Conservation (phyloP, 2,113 vertebrate genomes). For the Mustelus asterias region DNA sequence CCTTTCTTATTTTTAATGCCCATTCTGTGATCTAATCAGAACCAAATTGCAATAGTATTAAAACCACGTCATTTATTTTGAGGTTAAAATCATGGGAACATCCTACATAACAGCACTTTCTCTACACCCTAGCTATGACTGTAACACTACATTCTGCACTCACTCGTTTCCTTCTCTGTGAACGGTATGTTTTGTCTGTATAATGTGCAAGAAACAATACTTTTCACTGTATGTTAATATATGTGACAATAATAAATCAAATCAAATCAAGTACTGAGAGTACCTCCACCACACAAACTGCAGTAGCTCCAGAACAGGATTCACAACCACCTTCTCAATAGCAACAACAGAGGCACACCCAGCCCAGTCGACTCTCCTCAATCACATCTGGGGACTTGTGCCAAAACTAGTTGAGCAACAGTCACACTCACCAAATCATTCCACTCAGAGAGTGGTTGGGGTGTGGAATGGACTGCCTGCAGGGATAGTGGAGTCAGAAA, state of each 20-base stretch:
- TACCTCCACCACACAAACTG: background rate
- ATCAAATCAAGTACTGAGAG: background rate
- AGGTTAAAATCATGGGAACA: background rate
- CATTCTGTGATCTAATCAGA: constrained; percentile 80
- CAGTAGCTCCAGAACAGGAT: background rate
- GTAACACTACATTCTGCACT: too few species aligned
- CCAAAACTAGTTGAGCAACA: background rate
- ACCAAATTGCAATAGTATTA: constrained; percentile 12
- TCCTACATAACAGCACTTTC: background rate
- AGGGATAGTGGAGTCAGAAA: too few species aligned
- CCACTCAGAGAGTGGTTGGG: too few species aligned
- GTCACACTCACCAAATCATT: background rate
- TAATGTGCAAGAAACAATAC: too few species aligned
- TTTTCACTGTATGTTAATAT: too few species aligned
- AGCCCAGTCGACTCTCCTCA: background rate
- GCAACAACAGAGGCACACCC: background rate
- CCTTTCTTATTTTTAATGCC: constrained; percentile 89
- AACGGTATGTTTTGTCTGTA: too few species aligned
- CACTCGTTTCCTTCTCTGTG: too few species aligned
- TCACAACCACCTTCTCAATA: background rate
- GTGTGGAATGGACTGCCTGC: too few species aligned
- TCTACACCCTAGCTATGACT: too few species aligned
- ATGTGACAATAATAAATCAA: too few species aligned
- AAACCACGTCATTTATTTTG: background rate
- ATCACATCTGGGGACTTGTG: background rate